Base-by-base conservation (phyloP, 2,888 invertebrate genomes). In the Limenitis camilla region DNA sequence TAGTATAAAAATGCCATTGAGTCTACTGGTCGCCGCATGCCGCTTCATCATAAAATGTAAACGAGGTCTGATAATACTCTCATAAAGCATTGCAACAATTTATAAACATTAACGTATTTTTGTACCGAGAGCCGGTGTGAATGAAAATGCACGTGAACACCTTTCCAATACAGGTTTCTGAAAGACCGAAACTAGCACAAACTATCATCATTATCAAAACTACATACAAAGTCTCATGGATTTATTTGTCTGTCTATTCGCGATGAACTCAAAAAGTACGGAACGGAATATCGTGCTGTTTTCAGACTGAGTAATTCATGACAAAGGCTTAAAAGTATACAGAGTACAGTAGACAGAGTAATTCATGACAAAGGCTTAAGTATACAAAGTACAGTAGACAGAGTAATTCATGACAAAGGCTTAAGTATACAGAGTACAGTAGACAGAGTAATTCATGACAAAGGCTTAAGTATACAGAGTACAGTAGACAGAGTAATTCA, bases 21-120 rank as follows among this genome's bases (percentile, higher is more conserved):
- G 66, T 71, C 70, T 64, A 19, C 19, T 19, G 19, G 68, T 69
- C 64, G 69, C 67, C 69, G 72, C 78, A 84, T 84, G 74, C 81
- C 79, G 64, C 63, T 60, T 75, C 76, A 72, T 75, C 78, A 80
- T 85, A 83, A 81, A 85, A 83, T 85, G 81, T 74, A 76, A 84
- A 84, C 53, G 76, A 67, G 57, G 57, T 60, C 60, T 64, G 68
- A 72, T 76, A 78, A 78, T 67, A 71, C 72, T 73, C 71, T 67
- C 75, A 74, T 73, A 75, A 76, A 74, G 64, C 69, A 71, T 67
- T 57, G 56, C 65, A 73, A 76, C 75, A 76, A 78, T 81, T 55
- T 40, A 42, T 45, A 33, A 28, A 40, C 53, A 40, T 50, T 44
- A 36, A 31, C 28, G 36, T 44, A 29, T 53, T 56, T 46, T 53